Percentiles rank a stretch among this genome's conserved stretches.
Conservation (phyloP, 2,888 invertebrate species). For the Phlogophora meticulosa region DNA sequence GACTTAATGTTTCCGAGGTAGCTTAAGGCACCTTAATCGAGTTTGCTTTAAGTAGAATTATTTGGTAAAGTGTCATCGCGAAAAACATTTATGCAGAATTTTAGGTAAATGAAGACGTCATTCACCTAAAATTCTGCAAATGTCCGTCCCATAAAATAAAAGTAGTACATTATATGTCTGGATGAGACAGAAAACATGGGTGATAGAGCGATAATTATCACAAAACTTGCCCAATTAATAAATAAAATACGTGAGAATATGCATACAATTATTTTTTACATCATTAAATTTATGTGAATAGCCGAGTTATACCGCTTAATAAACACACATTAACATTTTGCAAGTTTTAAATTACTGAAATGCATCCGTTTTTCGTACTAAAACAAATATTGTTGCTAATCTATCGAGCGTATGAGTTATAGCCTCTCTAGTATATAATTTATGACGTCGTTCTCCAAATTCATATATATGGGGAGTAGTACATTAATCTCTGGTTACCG, state of each 20-base stretch:
- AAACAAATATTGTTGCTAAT: constrained; percentile 18
- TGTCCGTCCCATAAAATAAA: neutral
- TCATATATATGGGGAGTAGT: constrained; percentile 38
- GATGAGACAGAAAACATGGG: neutral
- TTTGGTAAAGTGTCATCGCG: neutral
- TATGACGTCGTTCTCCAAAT: constrained; percentile 44
- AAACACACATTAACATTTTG: neutral
- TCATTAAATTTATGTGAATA: constrained; percentile 19
- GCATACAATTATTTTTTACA: neutral
- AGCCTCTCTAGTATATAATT: constrained; percentile 27
- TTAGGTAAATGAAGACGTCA: too few relatives aligned
- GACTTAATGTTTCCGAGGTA: constrained; percentile 1
- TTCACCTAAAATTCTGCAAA: neutral
- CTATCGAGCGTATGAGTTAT: neutral
- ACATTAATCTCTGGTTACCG: constrained; percentile 51
- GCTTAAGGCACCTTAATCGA: neutral
- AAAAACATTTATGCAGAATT: too few relatives aligned
- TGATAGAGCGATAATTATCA: neutral
- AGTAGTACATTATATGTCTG: constrained; percentile 2
- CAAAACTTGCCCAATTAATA: constrained; percentile 4
- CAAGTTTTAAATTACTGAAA: constrained; percentile 5
- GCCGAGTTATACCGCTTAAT: neutral
- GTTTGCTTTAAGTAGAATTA: neutral
- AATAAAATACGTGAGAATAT: constrained; percentile 1
- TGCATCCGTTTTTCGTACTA: constrained; percentile 8